Percentiles rank a stretch among this genome's conserved stretches.
Evolutionary conservation across 2,888 invertebrate genomes (phyloP).

Genomic region (Lacanobia oleracea): DNA sequence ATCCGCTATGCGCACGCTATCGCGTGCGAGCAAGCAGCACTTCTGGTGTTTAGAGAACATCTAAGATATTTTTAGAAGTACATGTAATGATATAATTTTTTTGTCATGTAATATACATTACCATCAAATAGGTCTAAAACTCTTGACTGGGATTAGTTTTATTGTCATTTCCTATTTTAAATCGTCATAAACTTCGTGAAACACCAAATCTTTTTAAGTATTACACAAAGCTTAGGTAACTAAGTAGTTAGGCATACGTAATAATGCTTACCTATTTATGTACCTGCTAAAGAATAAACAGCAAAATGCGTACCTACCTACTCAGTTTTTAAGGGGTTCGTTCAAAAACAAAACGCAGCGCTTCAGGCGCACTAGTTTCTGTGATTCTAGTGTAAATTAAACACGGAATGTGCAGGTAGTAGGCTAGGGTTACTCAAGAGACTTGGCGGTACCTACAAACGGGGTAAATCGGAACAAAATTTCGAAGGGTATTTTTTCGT

Average conservation of each 20-base stretch:
- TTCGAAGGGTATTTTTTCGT: no score
- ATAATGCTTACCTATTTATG: neutral
- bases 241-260: neutral
- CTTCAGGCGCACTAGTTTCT: no score
- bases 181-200: neutral
- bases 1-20: conserved; percentile 31
- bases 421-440: no score
- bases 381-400: no score
- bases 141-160: conserved; percentile 63
- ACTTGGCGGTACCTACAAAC: no score
- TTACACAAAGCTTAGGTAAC: neutral
- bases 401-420: no score
- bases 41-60: conserved; percentile 31
- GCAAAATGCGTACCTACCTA: no score
- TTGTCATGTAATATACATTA: conserved; percentile 48
- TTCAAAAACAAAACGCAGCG: no score
- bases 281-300: no score
- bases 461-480: no score
- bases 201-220: neutral
- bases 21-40: conserved; percentile 25
- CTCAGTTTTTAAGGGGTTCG: no score
- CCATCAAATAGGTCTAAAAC: conserved; percentile 52
- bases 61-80: conserved; percentile 40
- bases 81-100: conserved; percentile 32
- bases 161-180: conserved; percentile 43